These are phyloP conservation scores for Emydocephalus ijimae DNA, from an alignment of 2,113 vertebrate species.

Conservation along the genomic window DNA sequence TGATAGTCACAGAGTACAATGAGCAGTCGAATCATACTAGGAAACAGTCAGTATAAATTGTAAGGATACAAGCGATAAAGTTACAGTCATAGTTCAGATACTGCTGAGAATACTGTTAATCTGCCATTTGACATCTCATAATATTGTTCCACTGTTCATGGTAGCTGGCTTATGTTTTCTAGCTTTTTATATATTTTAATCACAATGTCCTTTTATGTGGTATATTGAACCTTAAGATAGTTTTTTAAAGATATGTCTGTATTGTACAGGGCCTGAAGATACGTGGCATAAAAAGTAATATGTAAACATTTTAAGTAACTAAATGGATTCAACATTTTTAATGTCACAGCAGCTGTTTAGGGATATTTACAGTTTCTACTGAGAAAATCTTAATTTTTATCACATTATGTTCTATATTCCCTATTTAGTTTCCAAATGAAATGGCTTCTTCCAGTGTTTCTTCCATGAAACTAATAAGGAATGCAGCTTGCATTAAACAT, in stretches of 20 bases:
- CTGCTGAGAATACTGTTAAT: background rate
- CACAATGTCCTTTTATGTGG: background rate
- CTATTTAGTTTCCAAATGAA: slow-evolving; percentile 1
- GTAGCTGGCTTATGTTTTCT: background rate
- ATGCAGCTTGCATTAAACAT: background rate
- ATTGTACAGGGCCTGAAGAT: background rate
- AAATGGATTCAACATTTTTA: background rate
- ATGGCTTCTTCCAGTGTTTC: background rate
- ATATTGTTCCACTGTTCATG: background rate
- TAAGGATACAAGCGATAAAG: too few species aligned
- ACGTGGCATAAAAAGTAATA: background rate
- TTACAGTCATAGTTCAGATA: too few species aligned
- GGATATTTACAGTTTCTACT: background rate
- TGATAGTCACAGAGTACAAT: too few species aligned
- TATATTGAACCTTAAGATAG: background rate
- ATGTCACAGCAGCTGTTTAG: background rate
- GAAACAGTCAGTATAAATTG: too few species aligned
- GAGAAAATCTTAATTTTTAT: background rate
- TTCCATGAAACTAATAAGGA: background rate
- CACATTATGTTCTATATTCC: background rate
- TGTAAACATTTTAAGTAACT: background rate
- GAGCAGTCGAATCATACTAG: too few species aligned
- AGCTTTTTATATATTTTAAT: background rate
- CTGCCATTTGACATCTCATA: background rate
- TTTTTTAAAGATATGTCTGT: background rate